Evolutionary conservation across 2,888 invertebrate species (phyloP).

Genomic region (Drosophila hamatofila): DNA sequence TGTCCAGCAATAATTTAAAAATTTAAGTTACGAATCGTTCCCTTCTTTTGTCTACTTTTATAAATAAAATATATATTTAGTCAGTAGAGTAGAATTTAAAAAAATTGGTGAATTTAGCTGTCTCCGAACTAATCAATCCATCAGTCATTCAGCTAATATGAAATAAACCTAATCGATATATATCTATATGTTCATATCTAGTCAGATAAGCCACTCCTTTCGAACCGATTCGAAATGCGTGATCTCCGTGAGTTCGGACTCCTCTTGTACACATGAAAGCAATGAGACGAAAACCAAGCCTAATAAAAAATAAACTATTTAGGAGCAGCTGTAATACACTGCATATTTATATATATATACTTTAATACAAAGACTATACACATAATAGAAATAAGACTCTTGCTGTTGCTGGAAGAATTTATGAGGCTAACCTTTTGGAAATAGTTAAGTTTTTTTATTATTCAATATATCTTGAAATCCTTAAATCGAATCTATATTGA

Average conservation of each 20-base stretch:
- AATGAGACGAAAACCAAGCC: constrained; percentile 48
- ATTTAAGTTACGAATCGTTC: constrained; percentile 63
- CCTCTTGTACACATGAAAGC: constrained; percentile 56
- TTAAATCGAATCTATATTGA: neutral
- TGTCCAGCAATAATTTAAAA: constrained; percentile 77
- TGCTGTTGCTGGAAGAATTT: too few species aligned
- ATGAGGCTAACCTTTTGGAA: too few species aligned
- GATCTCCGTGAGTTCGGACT: constrained; percentile 70
- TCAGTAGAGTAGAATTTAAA: neutral
- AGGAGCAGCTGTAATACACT: neutral
- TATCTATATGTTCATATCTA: neutral
- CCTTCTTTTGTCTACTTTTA: constrained; percentile 6
- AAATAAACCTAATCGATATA: neutral
- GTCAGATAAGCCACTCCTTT: too few species aligned
- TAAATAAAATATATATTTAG: neutral
- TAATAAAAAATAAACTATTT: constrained; percentile 38
- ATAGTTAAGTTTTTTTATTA: neutral
- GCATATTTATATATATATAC: neutral
- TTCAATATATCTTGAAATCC: neutral
- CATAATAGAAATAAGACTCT: neutral
- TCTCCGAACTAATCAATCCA: neutral
- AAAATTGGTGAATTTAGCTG: neutral
- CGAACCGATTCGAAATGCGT: constrained; percentile 50
- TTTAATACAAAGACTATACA: neutral
- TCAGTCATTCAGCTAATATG: neutral